phyloP scores from a whole-genome alignment of 2,888 invertebrate species.

The Hirtodrosophila duncani region DNA sequence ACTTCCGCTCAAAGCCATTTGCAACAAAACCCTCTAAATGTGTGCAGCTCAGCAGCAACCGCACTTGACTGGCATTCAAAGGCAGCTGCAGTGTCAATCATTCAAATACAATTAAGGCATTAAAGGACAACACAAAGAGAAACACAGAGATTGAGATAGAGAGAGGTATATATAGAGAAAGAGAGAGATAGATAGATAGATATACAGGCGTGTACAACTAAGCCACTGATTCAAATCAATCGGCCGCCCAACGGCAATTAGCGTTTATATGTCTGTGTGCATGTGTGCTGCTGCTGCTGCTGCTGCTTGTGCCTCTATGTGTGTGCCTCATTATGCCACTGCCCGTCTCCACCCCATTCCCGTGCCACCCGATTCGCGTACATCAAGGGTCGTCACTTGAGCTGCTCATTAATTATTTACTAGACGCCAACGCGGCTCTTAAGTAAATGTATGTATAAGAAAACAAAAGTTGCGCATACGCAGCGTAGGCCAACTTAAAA shows the following conservation, averaged over 20 bases:
- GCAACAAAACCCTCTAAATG: no score
- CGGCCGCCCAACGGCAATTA: no score
- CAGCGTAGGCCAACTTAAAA: conserved; percentile 38
- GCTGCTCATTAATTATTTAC: conserved; percentile 67
- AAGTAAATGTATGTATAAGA: conserved; percentile 34
- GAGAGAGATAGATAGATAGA: not conserved
- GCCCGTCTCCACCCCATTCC: conserved; percentile 6
- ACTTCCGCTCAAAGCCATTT: no score
- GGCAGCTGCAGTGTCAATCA: conserved; percentile 53
- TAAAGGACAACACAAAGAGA: conserved; percentile 35
- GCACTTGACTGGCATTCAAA: conserved; percentile 31
- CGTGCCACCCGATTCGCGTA: conserved; percentile 9
- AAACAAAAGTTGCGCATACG: conserved; percentile 60
- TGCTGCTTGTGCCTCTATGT: conserved; percentile 12
- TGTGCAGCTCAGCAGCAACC: not conserved
- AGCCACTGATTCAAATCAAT: no score
- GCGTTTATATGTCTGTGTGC: conserved; percentile 15
- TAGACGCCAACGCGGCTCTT: conserved; percentile 46
- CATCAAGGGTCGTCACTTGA: conserved; percentile 32
- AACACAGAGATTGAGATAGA: conserved; percentile 7
- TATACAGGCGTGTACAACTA: no score
- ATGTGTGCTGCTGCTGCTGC: conserved; percentile 1
- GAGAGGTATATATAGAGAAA: not conserved
- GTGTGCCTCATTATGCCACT: conserved; percentile 52
- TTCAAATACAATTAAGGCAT: conserved; percentile 59